Evolutionary conservation across 2,113 vertebrate species (phyloP).

Genomic region (Tympanuchus pallidicinctus): DNA sequence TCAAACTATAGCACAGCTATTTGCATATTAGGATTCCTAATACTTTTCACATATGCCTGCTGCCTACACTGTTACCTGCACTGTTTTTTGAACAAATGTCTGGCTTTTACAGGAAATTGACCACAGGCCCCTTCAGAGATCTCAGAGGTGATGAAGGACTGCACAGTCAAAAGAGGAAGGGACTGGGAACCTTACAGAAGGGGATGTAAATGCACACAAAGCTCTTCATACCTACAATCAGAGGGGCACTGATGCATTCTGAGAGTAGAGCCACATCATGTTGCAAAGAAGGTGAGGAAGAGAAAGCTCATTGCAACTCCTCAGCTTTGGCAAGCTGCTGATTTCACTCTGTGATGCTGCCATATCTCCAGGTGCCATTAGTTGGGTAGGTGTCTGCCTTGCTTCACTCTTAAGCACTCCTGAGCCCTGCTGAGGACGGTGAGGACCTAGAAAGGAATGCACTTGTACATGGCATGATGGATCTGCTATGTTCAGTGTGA

Average conservation of each 20-base stretch:
- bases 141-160: not conserved
- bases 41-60: not conserved
- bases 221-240: not conserved
- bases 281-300: not conserved
- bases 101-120: rapidly evolving
- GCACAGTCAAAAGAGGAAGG: not conserved
- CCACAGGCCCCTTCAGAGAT: not conserved
- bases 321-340: not conserved
- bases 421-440: not conserved
- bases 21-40: not conserved
- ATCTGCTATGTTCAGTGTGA: not conserved
- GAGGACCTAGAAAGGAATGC: not conserved
- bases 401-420: not conserved
- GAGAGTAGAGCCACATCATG: rapidly evolving
- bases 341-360: not conserved
- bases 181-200: not conserved
- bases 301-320: not conserved
- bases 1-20: not conserved
- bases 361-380: not conserved
- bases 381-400: not conserved
- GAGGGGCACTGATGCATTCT: not conserved
- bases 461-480: not conserved
- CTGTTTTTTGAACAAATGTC: not conserved
- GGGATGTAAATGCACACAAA: not conserved
- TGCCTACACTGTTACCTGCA: not conserved